Percentiles rank a stretch among this genome's conserved stretches.
Evolutionary conservation across 2,113 vertebrate species (phyloP).

Genomic region (Serinus canaria): DNA sequence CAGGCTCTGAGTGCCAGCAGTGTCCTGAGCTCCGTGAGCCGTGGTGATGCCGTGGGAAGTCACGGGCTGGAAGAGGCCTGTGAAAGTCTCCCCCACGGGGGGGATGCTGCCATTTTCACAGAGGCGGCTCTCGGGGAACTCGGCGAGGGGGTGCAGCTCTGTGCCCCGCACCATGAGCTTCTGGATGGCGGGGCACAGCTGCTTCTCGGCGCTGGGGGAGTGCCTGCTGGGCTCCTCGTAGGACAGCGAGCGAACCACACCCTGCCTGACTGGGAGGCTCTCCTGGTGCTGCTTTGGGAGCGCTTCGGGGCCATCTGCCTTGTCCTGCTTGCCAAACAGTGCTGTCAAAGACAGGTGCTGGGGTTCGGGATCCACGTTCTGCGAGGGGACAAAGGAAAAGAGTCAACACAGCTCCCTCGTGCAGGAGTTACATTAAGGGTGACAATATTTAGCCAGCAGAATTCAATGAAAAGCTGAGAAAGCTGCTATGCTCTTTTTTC

Average conservation of each 20-base stretch:
- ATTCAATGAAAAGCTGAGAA: not conserved
- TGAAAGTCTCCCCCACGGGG: constrained; percentile 58
- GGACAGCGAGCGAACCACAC: constrained; percentile 81
- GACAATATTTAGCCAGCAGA: not conserved
- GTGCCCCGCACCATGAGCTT: constrained; percentile 85
- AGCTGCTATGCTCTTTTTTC: not conserved
- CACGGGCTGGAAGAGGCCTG: constrained; percentile 75
- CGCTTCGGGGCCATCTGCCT: not conserved
- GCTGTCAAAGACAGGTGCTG: constrained; percentile 81
- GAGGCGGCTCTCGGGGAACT: constrained; percentile 80
- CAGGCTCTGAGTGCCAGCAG: constrained; percentile 40
- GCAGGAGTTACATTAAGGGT: not conserved
- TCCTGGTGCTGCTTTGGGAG: constrained; percentile 16
- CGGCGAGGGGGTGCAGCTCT: constrained; percentile 78
- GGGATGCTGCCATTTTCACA: constrained; percentile 71
- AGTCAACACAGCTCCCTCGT: not conserved
- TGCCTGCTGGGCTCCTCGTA: constrained; percentile 76
- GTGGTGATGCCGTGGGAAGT: not conserved
- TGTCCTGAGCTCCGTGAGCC: not conserved
- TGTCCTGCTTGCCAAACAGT: constrained; percentile 83
- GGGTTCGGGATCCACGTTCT: constrained; percentile 77
- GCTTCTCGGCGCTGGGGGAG: constrained; percentile 50
- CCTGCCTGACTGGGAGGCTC: constrained; percentile 38
- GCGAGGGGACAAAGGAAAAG: not conserved
- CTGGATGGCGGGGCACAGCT: constrained; percentile 87